Evolutionary conservation across 2,888 invertebrate genomes (phyloP).

Genomic region (Parapristionchus giblindavisi): DNA sequence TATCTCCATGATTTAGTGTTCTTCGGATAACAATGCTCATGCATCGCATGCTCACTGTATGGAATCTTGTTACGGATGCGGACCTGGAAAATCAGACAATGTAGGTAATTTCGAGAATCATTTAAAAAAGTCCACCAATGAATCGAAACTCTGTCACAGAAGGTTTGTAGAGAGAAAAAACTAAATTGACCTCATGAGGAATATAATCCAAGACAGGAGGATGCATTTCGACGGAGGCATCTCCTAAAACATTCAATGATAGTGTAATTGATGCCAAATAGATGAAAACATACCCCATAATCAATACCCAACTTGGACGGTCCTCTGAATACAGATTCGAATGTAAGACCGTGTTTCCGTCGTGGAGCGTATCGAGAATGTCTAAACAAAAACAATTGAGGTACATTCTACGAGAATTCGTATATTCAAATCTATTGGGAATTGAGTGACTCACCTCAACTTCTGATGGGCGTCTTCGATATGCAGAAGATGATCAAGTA

Average conservation of each 20-base stretch:
- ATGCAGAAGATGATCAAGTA: neutral
- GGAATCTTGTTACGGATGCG: slow-evolving; percentile 21
- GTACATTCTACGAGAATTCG: neutral
- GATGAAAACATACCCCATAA: neutral
- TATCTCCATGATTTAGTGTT: too few species aligned
- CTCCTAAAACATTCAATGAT: neutral
- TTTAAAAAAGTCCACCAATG: too few species aligned
- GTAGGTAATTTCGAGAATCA: neutral
- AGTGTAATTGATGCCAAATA: neutral
- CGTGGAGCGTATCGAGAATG: neutral
- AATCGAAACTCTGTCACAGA: too few species aligned
- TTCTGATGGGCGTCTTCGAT: slow-evolving; percentile 21
- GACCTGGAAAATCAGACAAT: neutral
- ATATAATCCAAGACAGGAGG: too few species aligned
- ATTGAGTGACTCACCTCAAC: neutral
- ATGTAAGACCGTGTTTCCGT: neutral
- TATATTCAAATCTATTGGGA: neutral
- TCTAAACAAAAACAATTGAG: neutral
- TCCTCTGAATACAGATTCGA: neutral
- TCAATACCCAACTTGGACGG: neutral
- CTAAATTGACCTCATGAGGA: too few species aligned
- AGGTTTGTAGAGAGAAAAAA: too few species aligned
- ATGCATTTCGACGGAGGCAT: neutral
- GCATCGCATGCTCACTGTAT: too few species aligned
- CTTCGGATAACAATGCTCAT: neutral